Evolutionary conservation across 2,113 vertebrate species (phyloP), one percentile per base, ranked within the genome.

Genomic region (Cryptotis parvus): DNA sequence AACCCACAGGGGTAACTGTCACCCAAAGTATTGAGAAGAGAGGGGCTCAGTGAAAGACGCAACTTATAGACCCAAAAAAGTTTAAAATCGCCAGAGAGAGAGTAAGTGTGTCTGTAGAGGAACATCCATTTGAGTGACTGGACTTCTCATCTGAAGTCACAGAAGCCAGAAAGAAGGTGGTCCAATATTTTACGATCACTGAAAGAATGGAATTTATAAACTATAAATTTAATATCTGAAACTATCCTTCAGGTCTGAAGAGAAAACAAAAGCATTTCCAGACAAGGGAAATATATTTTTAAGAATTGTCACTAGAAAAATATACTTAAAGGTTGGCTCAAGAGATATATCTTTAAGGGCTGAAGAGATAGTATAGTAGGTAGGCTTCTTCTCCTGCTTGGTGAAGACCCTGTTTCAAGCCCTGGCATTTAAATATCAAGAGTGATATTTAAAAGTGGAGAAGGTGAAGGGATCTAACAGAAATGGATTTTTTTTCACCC

Each of bases 201-300:
- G 35, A 87, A 73, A 43, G 27, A 31, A 89, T 24, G 73, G 69
- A 12, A 86, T 90, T 20, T 87, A 14, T 49, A 76, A 75, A 58
- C n/a, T 77, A 33, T 10, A 81, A 77, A 85, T 77, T 84, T 26
- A 78, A 16, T 69, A 90, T 24, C 70, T 72, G 65, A 27, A 92
- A 92, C 7, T 61, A 22, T 35, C 37, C 65, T 90, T 90, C 24
- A 85, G 66, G 20, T 37, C 87, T 69, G 7, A 84, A 80, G 7
- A 4, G 14, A 2, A 90, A 87, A 87, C n/a, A 69, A 90, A 69
- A 80, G 39, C 9, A 55, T 55, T 66, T 27, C 43, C 43, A 76
- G 74, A 29, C 11, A 72, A 43, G 72, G 37, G 15, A 69, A 41
- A 81, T 37, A 73, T 0, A n/a, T n/a, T 73, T 73, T 18, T 63